Conservation (phyloP, 30 jellyfish, hydroid and myxozoan genomes). For the Aurelia sp. region DNA sequence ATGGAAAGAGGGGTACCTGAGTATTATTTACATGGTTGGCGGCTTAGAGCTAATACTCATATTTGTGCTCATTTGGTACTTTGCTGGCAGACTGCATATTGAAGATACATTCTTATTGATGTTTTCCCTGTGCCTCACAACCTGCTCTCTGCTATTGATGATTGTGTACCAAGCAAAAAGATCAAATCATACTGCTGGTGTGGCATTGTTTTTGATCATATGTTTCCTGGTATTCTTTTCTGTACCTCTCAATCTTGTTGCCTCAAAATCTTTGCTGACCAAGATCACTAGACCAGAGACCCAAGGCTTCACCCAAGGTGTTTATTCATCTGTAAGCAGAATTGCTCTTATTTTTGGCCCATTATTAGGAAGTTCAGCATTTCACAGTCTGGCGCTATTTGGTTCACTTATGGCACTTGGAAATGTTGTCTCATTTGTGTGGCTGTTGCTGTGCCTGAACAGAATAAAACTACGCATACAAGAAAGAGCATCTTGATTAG, state of each 20-base stretch:
- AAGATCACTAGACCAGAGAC: slow-evolving; percentile 88
- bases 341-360: slow-evolving; percentile 95
- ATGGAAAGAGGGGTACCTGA: slow-evolving; percentile 88
- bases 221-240: slow-evolving; percentile 89
- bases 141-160: slow-evolving; percentile 77
- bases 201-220: slow-evolving; percentile 64
- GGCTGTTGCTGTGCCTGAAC: slow-evolving; percentile 83
- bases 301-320: slow-evolving; percentile 98
- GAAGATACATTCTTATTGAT: slow-evolving; percentile 79
- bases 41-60: slow-evolving; percentile 86
- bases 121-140: slow-evolving; percentile 83
- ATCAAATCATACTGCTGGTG: slow-evolving; percentile 59
- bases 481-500: background rate
- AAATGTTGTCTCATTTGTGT: slow-evolving; percentile 77
- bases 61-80: slow-evolving; percentile 83
- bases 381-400: slow-evolving; percentile 79
- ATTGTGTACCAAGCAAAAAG: slow-evolving; percentile 82
- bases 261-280: slow-evolving; percentile 89
- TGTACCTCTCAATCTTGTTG: slow-evolving; percentile 94
- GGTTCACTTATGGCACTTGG: slow-evolving; percentile 84
- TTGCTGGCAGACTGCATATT: slow-evolving; percentile 63
- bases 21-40: slow-evolving; percentile 90
- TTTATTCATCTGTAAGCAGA: slow-evolving; percentile 92
- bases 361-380: slow-evolving; percentile 89
- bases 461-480: slow-evolving; percentile 52